Evolutionary conservation across 2,113 vertebrate genomes (phyloP).

Genomic region (Narcine bancroftii): DNA sequence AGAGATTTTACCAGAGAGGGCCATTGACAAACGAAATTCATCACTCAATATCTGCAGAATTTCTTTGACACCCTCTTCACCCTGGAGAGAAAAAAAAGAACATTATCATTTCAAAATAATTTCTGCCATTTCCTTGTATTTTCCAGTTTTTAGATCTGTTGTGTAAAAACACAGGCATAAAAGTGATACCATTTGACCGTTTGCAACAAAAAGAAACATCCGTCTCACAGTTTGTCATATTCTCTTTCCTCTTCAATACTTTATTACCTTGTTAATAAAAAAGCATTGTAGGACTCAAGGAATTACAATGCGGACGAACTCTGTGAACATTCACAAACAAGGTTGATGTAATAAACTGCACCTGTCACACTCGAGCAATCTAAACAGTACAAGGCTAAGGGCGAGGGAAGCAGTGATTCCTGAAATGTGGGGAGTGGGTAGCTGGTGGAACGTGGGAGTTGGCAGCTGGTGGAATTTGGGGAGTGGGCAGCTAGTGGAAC

Average conservation of each 20-base stretch:
- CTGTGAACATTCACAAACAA: no score
- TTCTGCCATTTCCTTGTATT: background rate
- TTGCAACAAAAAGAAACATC: background rate
- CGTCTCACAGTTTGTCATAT: background rate
- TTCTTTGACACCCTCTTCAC: conserved; percentile 73
- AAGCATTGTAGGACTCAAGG: background rate
- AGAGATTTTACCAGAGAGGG: conserved; percentile 66
- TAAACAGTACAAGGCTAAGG: no score
- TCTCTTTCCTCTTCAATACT: no score
- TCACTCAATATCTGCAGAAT: conserved; percentile 80
- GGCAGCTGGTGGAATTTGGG: no score
- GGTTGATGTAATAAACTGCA: no score
- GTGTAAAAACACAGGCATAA: background rate
- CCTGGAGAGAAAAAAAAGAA: conserved; percentile 53
- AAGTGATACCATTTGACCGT: background rate
- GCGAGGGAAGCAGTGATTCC: no score
- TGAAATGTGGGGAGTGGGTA: no score
- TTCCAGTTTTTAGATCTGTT: background rate
- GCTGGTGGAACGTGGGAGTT: no score
- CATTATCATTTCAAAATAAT: background rate
- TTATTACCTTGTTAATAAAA: background rate
- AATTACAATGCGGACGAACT: no score
- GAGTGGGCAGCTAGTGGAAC: no score
- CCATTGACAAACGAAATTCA: conserved; percentile 80
- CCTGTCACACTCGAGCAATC: background rate